A percentile compares a stretch with the other conserved stretches of the same genome.
These are phyloP conservation scores for Apodemus sylvaticus DNA, from an alignment of 2,113 vertebrate genomes.

Conservation along the genomic window DNA sequence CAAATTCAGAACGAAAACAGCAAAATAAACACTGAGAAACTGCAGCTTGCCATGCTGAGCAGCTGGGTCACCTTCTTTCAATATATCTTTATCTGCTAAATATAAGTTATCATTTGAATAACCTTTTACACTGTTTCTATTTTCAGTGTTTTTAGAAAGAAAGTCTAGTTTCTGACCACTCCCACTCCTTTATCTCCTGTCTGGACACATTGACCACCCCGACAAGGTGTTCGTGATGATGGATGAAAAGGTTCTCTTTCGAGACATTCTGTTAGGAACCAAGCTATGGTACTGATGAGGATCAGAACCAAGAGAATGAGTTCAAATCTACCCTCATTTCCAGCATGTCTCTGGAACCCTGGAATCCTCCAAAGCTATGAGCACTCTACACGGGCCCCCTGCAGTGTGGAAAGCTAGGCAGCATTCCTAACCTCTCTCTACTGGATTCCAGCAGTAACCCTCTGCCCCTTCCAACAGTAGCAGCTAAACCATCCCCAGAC, in stretches of 20 bases:
- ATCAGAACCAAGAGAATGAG: background rate
- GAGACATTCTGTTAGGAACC: background rate
- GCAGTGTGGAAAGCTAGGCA: background rate
- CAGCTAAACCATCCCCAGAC: background rate
- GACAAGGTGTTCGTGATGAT: background rate
- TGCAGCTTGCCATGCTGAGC: background rate
- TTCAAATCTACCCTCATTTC: background rate
- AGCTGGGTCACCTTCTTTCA: background rate
- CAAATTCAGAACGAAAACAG: conserved; percentile 34
- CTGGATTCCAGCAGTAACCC: background rate
- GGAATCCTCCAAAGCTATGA: background rate
- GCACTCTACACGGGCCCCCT: background rate
- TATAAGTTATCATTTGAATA: background rate
- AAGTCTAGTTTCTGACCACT: background rate
- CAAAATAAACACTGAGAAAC: background rate
- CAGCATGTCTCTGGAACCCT: background rate
- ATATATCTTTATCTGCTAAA: background rate
- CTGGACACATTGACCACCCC: background rate
- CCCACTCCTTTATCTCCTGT: background rate
- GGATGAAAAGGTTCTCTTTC: background rate
- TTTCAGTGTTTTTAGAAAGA: background rate
- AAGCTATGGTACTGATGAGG: background rate
- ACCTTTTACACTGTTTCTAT: background rate
- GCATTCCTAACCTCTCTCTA: background rate
- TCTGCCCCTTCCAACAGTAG: background rate